Conservation (phyloP, 2,113 vertebrate species). For the Smithornis capensis region DNA sequence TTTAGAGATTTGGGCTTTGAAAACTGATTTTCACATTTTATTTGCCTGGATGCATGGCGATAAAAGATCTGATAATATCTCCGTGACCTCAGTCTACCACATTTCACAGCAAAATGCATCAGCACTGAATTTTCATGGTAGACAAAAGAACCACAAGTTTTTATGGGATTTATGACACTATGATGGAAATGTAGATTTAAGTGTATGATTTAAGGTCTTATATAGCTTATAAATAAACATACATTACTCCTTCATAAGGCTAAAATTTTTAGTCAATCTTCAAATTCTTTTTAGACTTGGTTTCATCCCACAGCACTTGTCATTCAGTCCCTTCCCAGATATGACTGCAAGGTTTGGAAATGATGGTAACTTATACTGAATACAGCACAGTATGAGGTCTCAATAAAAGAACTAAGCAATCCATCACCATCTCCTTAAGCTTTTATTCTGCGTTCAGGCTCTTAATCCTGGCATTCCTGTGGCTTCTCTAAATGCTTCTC, state of each 20-base stretch:
- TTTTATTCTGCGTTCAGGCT: conserved; percentile 36
- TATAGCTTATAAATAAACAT: not conserved
- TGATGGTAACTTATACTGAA: not conserved
- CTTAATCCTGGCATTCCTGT: conserved; percentile 45
- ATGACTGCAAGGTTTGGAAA: conserved; percentile 6
- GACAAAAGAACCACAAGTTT: conserved; percentile 40
- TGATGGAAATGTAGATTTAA: conserved; percentile 47
- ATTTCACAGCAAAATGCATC: conserved; percentile 65
- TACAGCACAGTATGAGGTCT: not conserved
- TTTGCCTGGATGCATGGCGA: conserved; percentile 34
- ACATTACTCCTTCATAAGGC: conserved; percentile 46
- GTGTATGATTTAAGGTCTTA: conserved; percentile 44
- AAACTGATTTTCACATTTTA: conserved; percentile 48
- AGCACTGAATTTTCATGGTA: conserved; percentile 55
- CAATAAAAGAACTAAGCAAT: conserved; percentile 55
- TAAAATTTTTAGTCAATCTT: conserved; percentile 29
- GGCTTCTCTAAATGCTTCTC: conserved; percentile 60
- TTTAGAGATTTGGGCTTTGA: conserved; percentile 31
- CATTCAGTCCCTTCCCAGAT: conserved; percentile 24
- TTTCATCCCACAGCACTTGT: conserved; percentile 43
- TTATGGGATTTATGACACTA: conserved; percentile 49
- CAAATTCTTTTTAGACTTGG: conserved; percentile 4
- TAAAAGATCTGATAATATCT: conserved; percentile 48
- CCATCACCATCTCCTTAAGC: conserved; percentile 58
- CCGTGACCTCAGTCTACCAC: conserved; percentile 23